A percentile compares a stretch with the other conserved stretches of the same genome.
These are phyloP conservation scores for Clarias fuscus DNA, from an alignment of 2,797 vertebrate genomes.

Conservation along the genomic window DNA sequence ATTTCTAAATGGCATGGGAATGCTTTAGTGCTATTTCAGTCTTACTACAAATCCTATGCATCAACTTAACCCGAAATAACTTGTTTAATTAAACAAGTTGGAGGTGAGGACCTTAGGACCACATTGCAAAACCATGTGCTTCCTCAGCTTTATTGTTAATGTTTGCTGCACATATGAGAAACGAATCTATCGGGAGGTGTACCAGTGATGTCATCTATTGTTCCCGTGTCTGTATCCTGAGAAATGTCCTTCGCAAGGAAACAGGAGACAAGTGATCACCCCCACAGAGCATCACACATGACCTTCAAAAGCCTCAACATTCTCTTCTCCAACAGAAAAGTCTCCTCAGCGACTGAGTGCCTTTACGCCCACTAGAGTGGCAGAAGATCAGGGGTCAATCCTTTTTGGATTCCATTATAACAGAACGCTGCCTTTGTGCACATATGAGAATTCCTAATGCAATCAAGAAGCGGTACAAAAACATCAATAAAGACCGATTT, in stretches of 20 bases:
- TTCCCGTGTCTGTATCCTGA: slow-evolving; percentile 44
- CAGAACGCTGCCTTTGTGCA: slow-evolving; percentile 6
- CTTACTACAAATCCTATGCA: neutral
- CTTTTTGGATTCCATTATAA: neutral
- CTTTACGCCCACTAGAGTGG: slow-evolving; percentile 29
- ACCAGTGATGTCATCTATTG: slow-evolving; percentile 53
- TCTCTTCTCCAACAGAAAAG: slow-evolving; percentile 48
- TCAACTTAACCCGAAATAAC: neutral
- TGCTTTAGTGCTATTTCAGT: slow-evolving; percentile 22
- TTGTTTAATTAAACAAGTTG: neutral
- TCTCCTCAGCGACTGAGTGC: slow-evolving; percentile 26
- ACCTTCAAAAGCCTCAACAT: slow-evolving; percentile 44
- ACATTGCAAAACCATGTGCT: slow-evolving; percentile 10
- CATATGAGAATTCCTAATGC: slow-evolving; percentile 20
- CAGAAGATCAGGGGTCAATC: slow-evolving; percentile 17
- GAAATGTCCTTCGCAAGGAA: slow-evolving; percentile 54
- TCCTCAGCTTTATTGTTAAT: slow-evolving; percentile 25
- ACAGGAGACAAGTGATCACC: slow-evolving; percentile 53
- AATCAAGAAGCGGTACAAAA: slow-evolving; percentile 7
- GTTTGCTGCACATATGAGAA: slow-evolving; percentile 27
- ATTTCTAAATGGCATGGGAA: slow-evolving; percentile 13
- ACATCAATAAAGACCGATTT: too few relatives aligned
- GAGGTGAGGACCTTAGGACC: neutral
- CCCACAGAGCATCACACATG: slow-evolving; percentile 37
- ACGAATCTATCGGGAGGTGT: slow-evolving; percentile 32